A percentile compares a stretch with the other conserved stretches of the same genome.
Conservation (phyloP, 2,797 vertebrate species). For the Pseudochirops cupreus region DNA sequence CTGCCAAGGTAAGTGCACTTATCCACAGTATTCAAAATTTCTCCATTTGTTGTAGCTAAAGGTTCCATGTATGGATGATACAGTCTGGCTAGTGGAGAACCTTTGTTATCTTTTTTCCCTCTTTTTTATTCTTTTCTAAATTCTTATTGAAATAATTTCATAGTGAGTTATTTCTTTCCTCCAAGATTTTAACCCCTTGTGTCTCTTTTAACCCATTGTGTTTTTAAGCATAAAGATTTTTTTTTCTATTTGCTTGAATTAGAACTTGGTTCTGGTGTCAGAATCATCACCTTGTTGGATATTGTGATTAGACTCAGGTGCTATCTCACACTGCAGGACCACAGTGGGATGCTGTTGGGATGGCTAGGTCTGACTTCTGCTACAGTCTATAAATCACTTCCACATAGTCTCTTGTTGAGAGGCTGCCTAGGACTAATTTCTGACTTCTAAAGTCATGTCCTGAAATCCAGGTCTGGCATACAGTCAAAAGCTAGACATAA, state of each 20-base stretch:
- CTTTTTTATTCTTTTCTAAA: not conserved
- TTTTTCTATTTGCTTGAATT: not conserved
- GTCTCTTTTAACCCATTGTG: not conserved
- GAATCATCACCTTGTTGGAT: not conserved
- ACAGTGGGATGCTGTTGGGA: not conserved
- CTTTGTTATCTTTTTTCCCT: too few relatives aligned
- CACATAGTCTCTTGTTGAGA: not conserved
- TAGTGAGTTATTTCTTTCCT: not conserved
- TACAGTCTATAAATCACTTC: not conserved
- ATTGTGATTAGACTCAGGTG: not conserved
- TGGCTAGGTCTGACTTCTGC: not conserved
- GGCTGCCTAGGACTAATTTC: not conserved
- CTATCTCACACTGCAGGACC: not conserved
- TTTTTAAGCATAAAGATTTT: not conserved
- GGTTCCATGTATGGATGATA: too few relatives aligned
- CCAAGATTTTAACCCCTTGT: not conserved
- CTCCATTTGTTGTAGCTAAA: too few relatives aligned
- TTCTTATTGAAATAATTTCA: not conserved
- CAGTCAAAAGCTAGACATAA: not conserved
- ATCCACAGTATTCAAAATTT: too few relatives aligned
- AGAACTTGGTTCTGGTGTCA: not conserved
- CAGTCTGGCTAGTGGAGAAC: too few relatives aligned
- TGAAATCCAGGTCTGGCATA: not conserved
- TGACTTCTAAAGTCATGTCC: not conserved
- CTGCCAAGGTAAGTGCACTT: too few relatives aligned